A percentile compares a stretch with the other conserved stretches of the same genome.
phyloP scores from a whole-genome alignment of 2,888 invertebrate genomes.

The Tetragnatha montana region DNA sequence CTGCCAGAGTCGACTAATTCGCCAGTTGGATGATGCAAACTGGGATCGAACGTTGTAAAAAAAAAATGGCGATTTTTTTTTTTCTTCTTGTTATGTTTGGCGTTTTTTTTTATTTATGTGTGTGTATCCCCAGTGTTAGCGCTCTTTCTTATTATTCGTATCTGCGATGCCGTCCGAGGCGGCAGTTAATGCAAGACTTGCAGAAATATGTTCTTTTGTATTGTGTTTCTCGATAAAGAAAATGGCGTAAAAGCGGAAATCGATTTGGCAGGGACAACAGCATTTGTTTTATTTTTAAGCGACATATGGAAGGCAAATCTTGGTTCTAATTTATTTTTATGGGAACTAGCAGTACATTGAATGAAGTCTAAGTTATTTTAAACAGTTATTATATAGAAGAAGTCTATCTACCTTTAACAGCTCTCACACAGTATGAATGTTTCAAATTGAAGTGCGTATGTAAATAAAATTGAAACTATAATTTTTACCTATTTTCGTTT shows the following conservation, averaged over 20 bases:
- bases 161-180: constrained; percentile 33
- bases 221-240: constrained; percentile 31
- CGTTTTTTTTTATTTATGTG: background rate
- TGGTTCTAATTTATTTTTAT: background rate
- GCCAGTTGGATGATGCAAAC: background rate
- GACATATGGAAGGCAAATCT: constrained; percentile 5
- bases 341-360: background rate
- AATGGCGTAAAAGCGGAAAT: constrained; percentile 24
- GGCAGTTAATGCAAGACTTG: constrained; percentile 17
- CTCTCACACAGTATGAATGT: too few species aligned
- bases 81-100: background rate
- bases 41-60: background rate
- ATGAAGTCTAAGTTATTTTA: background rate
- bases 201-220: constrained; percentile 29
- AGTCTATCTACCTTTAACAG: too few species aligned
- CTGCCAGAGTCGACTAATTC: constrained; percentile 8
- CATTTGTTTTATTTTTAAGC: constrained; percentile 7
- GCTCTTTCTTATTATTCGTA: constrained; percentile 5
- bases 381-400: too few species aligned
- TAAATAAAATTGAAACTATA: too few species aligned
- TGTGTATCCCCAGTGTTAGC: constrained; percentile 8
- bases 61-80: background rate
- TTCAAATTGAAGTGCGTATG: too few species aligned
- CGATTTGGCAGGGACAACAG: constrained; percentile 10
- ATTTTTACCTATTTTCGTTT: too few species aligned